Evolutionary conservation across 1,140 invertebrate genomes (phyloP).

Genomic region (Steinernema feltiae): DNA sequence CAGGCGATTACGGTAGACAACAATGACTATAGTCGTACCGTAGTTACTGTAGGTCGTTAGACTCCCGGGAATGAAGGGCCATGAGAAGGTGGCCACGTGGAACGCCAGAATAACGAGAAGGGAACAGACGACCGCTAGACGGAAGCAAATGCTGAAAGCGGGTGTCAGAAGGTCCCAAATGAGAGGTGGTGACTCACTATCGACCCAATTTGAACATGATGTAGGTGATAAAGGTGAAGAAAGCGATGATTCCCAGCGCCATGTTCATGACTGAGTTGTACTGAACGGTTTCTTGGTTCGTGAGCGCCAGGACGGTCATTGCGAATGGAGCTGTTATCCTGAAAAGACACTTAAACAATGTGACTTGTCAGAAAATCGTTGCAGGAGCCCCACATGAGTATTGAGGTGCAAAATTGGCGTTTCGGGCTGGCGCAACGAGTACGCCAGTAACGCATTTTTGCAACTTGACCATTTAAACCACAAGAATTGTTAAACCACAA

Average conservation of each 20-base stretch:
- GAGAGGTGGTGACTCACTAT: no score
- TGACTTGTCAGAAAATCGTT: no score
- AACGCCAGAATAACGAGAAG: background rate
- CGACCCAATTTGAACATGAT: constrained; percentile 11
- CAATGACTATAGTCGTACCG: background rate
- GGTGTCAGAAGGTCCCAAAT: no score
- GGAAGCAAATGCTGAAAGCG: background rate
- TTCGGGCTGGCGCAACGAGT: no score
- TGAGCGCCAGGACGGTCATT: constrained; percentile 16
- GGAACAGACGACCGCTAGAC: background rate
- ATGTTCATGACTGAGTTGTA: background rate
- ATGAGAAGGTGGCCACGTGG: background rate
- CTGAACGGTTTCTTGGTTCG: constrained; percentile 7
- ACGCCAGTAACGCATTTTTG: no score
- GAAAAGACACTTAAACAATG: no score
- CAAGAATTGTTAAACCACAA: no score
- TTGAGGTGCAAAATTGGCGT: no score
- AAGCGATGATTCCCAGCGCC: background rate
- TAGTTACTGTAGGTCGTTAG: background rate
- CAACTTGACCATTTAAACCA: no score
- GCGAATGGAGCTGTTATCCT: background rate
- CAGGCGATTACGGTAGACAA: background rate
- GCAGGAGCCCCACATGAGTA: no score
- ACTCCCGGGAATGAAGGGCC: background rate
- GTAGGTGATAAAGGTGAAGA: constrained; percentile 5